These are phyloP conservation scores for Cordylochernes scorpioides DNA, from an alignment of 2,888 invertebrate species.

Conservation along the genomic window DNA sequence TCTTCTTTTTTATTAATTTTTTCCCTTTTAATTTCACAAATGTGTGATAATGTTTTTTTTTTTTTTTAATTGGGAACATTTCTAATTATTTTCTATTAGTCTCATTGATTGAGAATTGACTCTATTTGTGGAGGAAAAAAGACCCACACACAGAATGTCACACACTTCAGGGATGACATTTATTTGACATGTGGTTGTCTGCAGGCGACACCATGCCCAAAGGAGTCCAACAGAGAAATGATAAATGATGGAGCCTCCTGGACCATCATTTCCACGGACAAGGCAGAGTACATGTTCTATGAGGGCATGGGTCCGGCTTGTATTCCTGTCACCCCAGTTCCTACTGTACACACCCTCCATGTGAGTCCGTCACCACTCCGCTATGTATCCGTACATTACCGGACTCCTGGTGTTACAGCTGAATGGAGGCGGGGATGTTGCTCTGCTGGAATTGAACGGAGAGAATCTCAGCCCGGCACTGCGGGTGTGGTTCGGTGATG, in stretches of 20 bases:
- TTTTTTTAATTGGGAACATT: too few species aligned
- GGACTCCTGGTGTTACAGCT: conserved; percentile 21
- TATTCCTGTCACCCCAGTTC: conserved; percentile 87
- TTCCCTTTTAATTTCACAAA: too few species aligned
- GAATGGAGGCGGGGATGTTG: conserved; percentile 90
- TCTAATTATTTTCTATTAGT: too few species aligned
- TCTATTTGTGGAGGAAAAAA: too few species aligned
- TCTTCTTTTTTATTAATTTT: too few species aligned
- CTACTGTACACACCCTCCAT: conserved; percentile 75
- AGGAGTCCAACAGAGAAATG: conserved; percentile 91
- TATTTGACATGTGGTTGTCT: too few species aligned
- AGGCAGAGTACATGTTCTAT: conserved; percentile 95
- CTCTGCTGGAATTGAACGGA: conserved; percentile 83
- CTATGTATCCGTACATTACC: neutral
- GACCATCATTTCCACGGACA: conserved; percentile 98
- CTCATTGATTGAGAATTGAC: too few species aligned
- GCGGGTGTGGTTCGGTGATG: conserved; percentile 80
- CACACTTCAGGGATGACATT: too few species aligned
- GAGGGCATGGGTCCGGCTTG: conserved; percentile 94
- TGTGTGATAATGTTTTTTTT: too few species aligned
- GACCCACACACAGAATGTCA: too few species aligned
- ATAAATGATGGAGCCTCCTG: conserved; percentile 98
- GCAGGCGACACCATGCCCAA: conserved; percentile 75
- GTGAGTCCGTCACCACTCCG: conserved; percentile 25
- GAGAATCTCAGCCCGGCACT: conserved; percentile 86